Conservation (phyloP, 2,113 vertebrate genomes). For the Actenoides lindsayi region DNA sequence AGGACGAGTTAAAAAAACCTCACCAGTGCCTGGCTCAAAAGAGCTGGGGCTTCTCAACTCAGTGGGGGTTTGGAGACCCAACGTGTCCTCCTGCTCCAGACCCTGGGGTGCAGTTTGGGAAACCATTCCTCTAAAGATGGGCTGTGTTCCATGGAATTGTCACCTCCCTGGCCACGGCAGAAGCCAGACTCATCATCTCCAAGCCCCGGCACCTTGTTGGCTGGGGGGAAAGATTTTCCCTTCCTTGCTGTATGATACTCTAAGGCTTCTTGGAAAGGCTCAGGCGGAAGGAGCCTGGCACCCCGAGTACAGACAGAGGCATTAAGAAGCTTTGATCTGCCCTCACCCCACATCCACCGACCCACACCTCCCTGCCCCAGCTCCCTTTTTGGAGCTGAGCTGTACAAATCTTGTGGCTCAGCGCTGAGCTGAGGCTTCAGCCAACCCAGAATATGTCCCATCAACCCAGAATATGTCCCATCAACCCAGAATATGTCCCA, state of each 20-base stretch:
- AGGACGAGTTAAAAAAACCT: neutral
- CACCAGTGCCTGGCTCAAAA: neutral
- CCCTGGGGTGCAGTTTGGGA: neutral
- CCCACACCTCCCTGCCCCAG: accelerated
- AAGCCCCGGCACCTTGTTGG: neutral
- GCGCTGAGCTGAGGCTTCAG: neutral
- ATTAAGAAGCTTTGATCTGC: neutral
- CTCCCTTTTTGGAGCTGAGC: neutral
- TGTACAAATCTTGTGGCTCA: neutral
- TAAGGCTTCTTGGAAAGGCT: neutral
- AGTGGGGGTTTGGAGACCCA: accelerated
- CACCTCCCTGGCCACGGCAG: accelerated
- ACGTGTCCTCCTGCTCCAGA: neutral
- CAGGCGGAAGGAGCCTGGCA: accelerated
- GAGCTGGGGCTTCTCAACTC: neutral
- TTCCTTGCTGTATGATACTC: neutral
- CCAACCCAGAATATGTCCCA: too few species aligned
- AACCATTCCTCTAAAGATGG: accelerated
- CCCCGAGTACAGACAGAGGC: accelerated
- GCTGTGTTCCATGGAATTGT: accelerated
- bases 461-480: neutral
- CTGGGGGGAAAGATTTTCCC: neutral
- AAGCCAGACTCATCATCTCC: accelerated
- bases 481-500: neutral
- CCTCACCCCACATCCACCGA: accelerated